Evolutionary conservation across 2,888 invertebrate genomes (phyloP).

Genomic region (Cosmopolites sordidus): DNA sequence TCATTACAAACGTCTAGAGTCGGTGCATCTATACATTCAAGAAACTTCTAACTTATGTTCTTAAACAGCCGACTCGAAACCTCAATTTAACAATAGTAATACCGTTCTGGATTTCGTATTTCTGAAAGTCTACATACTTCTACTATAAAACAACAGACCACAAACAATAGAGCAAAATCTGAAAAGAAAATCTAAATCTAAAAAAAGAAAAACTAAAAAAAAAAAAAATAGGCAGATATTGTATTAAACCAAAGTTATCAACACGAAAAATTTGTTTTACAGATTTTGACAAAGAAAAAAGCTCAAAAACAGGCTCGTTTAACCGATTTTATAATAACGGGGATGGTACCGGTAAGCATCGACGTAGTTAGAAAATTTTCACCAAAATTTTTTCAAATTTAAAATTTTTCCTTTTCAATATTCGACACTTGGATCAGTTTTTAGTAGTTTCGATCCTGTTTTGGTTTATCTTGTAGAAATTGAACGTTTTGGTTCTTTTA

Average conservation of each 20-base stretch:
- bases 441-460: neutral
- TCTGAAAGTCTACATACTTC: conserved; percentile 25
- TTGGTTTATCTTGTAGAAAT: neutral
- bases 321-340: conserved; percentile 30
- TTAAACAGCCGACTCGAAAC: too few species aligned
- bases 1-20: neutral
- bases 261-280: conserved; percentile 28
- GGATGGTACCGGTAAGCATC: conserved; percentile 29
- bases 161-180: neutral
- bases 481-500: too few species aligned
- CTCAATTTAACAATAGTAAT: too few species aligned
- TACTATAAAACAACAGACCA: neutral
- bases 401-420: conserved; percentile 1
- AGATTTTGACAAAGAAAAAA: conserved; percentile 30
- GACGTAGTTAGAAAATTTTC: conserved; percentile 24
- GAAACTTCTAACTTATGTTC: too few species aligned
- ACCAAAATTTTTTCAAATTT: neutral
- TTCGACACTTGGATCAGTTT: conserved; percentile 1
- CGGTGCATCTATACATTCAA: neutral
- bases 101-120: too few species aligned
- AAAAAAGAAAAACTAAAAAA: neutral
- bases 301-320: conserved; percentile 27
- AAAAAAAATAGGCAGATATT: neutral
- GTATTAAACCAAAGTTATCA: conserved; percentile 16
- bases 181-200: neutral